These are phyloP conservation scores for Candoia aspera DNA, from an alignment of 2,113 vertebrate species.

Conservation along the genomic window DNA sequence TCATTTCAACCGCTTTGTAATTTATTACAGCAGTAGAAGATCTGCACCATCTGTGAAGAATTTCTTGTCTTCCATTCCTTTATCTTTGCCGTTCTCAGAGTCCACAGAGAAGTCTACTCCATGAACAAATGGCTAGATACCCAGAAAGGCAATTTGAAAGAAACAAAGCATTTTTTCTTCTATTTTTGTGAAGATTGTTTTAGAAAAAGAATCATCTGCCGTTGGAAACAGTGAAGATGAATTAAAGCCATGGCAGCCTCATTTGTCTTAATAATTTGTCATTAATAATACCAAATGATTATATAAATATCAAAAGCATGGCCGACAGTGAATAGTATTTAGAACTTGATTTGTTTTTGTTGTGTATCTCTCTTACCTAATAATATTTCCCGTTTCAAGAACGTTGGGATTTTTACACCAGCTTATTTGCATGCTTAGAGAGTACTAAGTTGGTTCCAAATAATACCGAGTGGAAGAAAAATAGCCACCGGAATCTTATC, in stretches of 20 bases:
- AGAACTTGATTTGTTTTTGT: background rate
- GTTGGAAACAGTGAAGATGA: background rate
- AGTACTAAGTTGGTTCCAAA: constrained; percentile 6
- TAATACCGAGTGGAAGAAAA: background rate
- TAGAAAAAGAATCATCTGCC: background rate
- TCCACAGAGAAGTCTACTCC: background rate
- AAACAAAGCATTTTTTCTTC: background rate
- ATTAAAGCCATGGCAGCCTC: background rate
- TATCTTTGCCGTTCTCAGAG: too few species aligned
- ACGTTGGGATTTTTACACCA: constrained; percentile 51
- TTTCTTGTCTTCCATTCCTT: background rate
- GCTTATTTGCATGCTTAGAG: constrained; percentile 59
- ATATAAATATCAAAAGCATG: background rate
- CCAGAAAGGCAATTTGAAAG: background rate
- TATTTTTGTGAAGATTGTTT: background rate
- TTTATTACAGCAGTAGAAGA: background rate
- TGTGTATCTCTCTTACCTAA: background rate
- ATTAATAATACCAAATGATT: background rate
- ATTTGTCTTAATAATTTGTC: background rate
- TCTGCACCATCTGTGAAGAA: background rate
- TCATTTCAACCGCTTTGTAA: background rate
- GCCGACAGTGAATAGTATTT: background rate
- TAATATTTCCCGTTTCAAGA: constrained; percentile 60
- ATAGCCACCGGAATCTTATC: background rate
- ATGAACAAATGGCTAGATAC: background rate